These are phyloP conservation scores for Acrossocheilus wenchowensis DNA, from an alignment of 2,797 vertebrate species.

Conservation along the genomic window DNA sequence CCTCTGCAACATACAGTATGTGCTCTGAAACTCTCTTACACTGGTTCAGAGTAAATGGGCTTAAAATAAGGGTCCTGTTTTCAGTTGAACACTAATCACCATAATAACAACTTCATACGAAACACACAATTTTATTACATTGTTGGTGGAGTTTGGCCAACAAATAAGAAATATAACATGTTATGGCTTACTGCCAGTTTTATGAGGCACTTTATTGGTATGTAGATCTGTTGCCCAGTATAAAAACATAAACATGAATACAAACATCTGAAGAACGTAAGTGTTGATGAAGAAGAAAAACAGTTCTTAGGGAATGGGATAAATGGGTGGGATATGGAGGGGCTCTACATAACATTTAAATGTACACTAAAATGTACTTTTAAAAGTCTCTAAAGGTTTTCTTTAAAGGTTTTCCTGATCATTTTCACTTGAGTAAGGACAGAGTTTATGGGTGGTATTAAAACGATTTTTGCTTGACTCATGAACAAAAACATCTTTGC, in stretches of 20 bases:
- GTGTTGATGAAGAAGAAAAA: conserved; percentile 21
- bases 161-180: conserved; percentile 1
- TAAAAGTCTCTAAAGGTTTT: conserved; percentile 64
- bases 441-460: conserved; percentile 54
- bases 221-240: background rate
- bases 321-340: conserved; percentile 65
- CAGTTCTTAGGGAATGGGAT: conserved; percentile 44
- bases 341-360: conserved; percentile 67
- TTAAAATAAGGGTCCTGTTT: background rate
- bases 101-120: background rate
- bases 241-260: conserved; percentile 19
- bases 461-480: conserved; percentile 33
- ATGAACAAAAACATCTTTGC: conserved; percentile 44
- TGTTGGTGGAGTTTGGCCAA: background rate
- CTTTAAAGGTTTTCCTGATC: conserved; percentile 53
- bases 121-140: background rate
- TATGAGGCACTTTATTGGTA: conserved; percentile 19
- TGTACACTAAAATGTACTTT: conserved; percentile 29
- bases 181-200: conserved; percentile 27
- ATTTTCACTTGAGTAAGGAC: conserved; percentile 51
- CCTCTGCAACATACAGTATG: no score
- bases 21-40: background rate
- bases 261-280: conserved; percentile 11
- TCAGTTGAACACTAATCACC: background rate
- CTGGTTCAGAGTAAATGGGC: background rate